Percentiles rank a stretch among this genome's conserved stretches.
Conservation (phyloP, 92 coral and sea anemone genomes). For the Epizoanthus rinbou region DNA sequence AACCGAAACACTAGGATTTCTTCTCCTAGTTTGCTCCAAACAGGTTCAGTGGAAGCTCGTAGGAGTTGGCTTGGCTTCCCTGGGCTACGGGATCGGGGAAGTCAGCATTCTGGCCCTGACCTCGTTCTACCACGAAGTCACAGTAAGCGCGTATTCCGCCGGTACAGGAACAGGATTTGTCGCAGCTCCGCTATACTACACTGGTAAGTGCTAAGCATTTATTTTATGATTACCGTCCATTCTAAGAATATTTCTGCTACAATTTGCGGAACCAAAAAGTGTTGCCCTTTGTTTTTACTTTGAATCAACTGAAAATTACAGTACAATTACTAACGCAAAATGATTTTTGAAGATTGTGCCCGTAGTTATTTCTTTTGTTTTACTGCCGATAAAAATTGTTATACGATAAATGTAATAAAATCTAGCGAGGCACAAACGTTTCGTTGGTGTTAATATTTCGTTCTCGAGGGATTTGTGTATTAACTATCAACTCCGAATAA, state of each 20-base stretch:
- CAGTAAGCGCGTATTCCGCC: slow-evolving; percentile 70
- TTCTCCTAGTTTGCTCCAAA: slow-evolving; percentile 63
- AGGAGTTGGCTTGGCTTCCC: slow-evolving; percentile 79
- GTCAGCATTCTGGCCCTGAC: slow-evolving; percentile 81
- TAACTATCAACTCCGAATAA: neutral
- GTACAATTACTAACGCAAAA: no score
- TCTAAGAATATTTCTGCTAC: neutral
- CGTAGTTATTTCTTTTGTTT: neutral
- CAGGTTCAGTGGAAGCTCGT: slow-evolving; percentile 75
- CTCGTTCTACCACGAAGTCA: slow-evolving; percentile 68
- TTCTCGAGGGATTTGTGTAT: neutral
- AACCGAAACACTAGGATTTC: slow-evolving; percentile 65
- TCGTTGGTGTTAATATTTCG: neutral
- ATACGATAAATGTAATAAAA: no score
- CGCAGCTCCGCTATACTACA: slow-evolving; percentile 75
- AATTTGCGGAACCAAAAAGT: neutral
- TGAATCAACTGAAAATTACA: neutral
- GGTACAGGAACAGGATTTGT: slow-evolving; percentile 84
- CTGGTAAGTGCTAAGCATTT: slow-evolving; percentile 56
- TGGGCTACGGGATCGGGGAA: slow-evolving; percentile 83
- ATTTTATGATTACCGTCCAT: neutral
- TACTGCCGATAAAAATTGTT: no score
- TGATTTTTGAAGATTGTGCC: neutral
- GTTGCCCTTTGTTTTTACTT: slow-evolving; percentile 15
- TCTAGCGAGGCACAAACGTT: no score